Conservation (phyloP, 2,113 vertebrate genomes). For the zebrafish (Danio rerio) region DNA sequence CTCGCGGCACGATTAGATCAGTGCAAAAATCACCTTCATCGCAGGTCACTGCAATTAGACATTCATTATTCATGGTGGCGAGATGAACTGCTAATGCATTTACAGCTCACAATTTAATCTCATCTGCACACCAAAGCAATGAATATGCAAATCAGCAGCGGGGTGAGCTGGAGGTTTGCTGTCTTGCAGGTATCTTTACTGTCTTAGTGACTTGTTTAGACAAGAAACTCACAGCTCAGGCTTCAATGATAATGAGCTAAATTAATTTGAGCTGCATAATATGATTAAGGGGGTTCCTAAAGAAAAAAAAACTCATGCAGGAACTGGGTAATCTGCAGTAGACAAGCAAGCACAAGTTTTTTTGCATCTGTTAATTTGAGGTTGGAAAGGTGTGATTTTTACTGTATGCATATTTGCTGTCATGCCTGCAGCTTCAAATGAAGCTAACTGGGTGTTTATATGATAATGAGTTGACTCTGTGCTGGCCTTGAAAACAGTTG, state of each 20-base stretch:
- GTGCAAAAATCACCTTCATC: slow-evolving; percentile 73
- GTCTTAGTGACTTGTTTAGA: slow-evolving; percentile 51
- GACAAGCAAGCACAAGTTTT: slow-evolving; percentile 3
- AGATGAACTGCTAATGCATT: slow-evolving; percentile 74
- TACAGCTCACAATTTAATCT: slow-evolving; percentile 74
- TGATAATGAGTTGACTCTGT: slow-evolving; percentile 19
- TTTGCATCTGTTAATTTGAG: slow-evolving; percentile 7
- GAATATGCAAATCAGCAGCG: slow-evolving; percentile 71
- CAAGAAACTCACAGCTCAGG: slow-evolving; percentile 30
- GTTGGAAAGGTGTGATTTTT: slow-evolving; percentile 15
- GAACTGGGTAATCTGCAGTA: not conserved
- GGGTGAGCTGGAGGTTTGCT: slow-evolving; percentile 60
- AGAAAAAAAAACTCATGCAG: not conserved
- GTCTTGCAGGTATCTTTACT: slow-evolving; percentile 62
- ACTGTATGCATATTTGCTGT: slow-evolving; percentile 38
- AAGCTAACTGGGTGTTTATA: slow-evolving; percentile 42
- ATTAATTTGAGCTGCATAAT: slow-evolving; percentile 8
- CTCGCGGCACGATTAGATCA: slow-evolving; percentile 52
- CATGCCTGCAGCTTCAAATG: slow-evolving; percentile 47
- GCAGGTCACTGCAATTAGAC: slow-evolving; percentile 67
- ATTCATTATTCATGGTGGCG: slow-evolving; percentile 74
- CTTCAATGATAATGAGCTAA: slow-evolving; percentile 24
- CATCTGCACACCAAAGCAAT: slow-evolving; percentile 70
- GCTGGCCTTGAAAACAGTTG: slow-evolving; percentile 10
- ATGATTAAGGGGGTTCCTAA: slow-evolving; percentile 21